These are phyloP conservation scores for Psittacula derbiana DNA, from an alignment of 2,797 vertebrate species.

Conservation along the genomic window DNA sequence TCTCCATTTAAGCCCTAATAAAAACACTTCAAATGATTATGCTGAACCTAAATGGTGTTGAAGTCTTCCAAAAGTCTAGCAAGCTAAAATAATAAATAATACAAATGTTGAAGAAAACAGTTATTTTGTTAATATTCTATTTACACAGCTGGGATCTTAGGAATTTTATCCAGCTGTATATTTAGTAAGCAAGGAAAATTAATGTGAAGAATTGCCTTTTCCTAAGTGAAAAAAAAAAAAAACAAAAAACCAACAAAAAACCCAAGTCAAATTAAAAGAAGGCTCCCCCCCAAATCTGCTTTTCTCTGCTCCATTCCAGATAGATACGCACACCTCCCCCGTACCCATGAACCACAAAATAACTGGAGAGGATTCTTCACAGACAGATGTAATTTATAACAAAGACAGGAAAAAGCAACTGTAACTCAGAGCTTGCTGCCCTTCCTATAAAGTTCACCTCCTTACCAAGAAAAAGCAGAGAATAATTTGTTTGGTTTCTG, in stretches of 20 bases:
- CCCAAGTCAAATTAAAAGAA: background rate
- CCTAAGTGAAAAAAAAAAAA: background rate
- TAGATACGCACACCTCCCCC: background rate
- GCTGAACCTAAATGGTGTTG: background rate
- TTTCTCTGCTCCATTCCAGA: constrained; percentile 6
- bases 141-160: constrained; percentile 38
- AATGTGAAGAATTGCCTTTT: constrained; percentile 8
- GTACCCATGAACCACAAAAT: background rate
- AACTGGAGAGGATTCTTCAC: constrained; percentile 47
- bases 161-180: constrained; percentile 23
- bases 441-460: constrained; percentile 74
- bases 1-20: background rate
- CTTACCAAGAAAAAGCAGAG: constrained; percentile 60
- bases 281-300: background rate
- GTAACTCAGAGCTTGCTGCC: constrained; percentile 71
- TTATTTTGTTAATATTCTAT: constrained; percentile 39
- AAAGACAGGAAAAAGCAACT: constrained; percentile 72
- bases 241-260: background rate
- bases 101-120: constrained; percentile 10
- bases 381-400: constrained; percentile 62
- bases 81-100: constrained; percentile 36
- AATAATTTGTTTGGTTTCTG: constrained; percentile 64
- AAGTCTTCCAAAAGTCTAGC: constrained; percentile 17
- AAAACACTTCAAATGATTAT: constrained; percentile 8
- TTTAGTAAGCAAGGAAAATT: constrained; percentile 24